phyloP scores from a whole-genome alignment of 2,888 invertebrate species.

The Orchesella flavescens region DNA sequence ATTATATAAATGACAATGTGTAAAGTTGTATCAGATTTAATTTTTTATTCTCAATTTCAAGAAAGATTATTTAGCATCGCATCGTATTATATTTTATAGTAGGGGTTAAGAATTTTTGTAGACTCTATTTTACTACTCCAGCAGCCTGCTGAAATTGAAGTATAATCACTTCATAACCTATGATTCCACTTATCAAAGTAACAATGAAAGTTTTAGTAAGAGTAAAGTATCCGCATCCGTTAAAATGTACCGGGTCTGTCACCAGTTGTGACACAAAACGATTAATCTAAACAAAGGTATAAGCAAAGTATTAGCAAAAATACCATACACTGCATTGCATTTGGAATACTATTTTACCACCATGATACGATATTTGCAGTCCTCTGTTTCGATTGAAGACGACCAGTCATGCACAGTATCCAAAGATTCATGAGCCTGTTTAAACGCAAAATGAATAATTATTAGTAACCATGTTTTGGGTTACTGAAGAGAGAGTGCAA shows the following conservation, averaged over 20 bases:
- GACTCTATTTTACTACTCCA: not conserved
- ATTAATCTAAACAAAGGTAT: slow-evolving; percentile 49
- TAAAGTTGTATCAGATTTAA: too few species aligned
- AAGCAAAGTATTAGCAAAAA: not conserved
- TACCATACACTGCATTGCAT: not conserved
- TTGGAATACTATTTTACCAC: too few species aligned
- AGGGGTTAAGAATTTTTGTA: too few species aligned
- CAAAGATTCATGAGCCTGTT: slow-evolving; percentile 59
- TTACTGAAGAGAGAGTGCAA: too few species aligned
- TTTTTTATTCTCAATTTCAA: too few species aligned
- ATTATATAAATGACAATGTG: too few species aligned
- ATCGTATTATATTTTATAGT: too few species aligned
- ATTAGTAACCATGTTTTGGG: too few species aligned
- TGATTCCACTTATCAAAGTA: slow-evolving; percentile 58
- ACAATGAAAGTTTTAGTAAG: slow-evolving; percentile 65
- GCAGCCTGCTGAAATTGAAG: slow-evolving; percentile 65
- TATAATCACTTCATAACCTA: slow-evolving; percentile 66
- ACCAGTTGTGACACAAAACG: slow-evolving; percentile 60
- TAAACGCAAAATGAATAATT: too few species aligned
- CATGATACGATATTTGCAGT: slow-evolving; percentile 55
- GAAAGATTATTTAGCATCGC: too few species aligned
- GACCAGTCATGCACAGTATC: slow-evolving; percentile 62
- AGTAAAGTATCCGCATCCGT: slow-evolving; percentile 67
- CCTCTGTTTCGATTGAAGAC: slow-evolving; percentile 25
- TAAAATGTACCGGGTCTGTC: slow-evolving; percentile 55